Conservation (phyloP, 2,888 invertebrate species). For the Folsomia manolachei region DNA sequence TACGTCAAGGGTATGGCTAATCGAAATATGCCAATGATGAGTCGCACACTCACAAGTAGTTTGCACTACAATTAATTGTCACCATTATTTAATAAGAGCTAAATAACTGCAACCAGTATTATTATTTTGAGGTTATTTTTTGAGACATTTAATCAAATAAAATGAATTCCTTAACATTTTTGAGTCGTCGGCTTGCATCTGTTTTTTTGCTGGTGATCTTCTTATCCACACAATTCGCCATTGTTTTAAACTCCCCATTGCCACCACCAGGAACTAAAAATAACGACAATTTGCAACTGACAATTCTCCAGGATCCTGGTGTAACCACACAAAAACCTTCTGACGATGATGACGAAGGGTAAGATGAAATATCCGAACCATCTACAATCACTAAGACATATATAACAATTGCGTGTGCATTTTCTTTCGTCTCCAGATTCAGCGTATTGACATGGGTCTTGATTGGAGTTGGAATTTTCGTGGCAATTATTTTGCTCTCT, state of each 20-base stretch:
- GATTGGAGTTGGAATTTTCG: slow-evolving; percentile 33
- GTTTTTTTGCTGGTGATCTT: not conserved
- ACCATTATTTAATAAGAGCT: no score
- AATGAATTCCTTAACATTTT: not conserved
- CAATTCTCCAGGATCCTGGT: not conserved
- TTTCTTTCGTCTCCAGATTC: not conserved
- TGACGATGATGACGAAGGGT: slow-evolving; percentile 2
- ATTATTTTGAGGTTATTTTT: no score
- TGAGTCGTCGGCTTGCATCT: not conserved
- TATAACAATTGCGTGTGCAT: no score
- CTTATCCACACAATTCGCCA: not conserved
- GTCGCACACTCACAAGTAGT: no score
- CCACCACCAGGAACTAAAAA: not conserved
- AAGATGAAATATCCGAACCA: no score
- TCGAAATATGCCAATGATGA: no score
- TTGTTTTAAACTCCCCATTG: not conserved
- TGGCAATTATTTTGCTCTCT: slow-evolving; percentile 31
- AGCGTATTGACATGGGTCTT: slow-evolving; percentile 27
- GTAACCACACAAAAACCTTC: not conserved
- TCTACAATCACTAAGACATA: no score
- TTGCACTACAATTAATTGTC: no score
- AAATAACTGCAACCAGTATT: no score
- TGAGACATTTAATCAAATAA: no score
- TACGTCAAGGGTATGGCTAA: no score
- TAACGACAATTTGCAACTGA: not conserved